Conservation (phyloP, 2,113 vertebrate species). For the Poeciliopsis prolifica region DNA sequence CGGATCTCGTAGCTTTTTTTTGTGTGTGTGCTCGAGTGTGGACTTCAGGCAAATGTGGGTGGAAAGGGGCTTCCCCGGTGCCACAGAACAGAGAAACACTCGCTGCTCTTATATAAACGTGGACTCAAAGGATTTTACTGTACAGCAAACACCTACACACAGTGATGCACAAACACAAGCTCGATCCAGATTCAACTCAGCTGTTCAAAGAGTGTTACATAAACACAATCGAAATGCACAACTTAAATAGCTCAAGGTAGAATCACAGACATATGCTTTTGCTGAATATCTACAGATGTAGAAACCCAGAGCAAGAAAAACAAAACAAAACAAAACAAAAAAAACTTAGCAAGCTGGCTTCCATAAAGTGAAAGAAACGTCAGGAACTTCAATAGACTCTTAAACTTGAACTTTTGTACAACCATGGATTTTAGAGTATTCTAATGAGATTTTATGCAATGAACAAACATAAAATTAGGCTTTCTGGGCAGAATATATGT, state of each 20-base stretch:
- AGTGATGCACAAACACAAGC: slow-evolving; percentile 33
- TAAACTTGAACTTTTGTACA: background rate
- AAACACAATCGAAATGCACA: slow-evolving; percentile 43
- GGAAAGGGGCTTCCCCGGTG: slow-evolving; percentile 79
- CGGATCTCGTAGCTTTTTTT: slow-evolving; percentile 18
- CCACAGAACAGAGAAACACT: slow-evolving; percentile 55
- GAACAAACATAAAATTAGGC: background rate
- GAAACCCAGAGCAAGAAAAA: background rate
- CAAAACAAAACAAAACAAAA: background rate
- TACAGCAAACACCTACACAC: slow-evolving; percentile 44
- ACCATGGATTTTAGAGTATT: background rate
- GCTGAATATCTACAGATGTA: background rate
- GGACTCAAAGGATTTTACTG: slow-evolving; percentile 43
- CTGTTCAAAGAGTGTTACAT: slow-evolving; percentile 37
- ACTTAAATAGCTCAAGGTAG: slow-evolving; percentile 48
- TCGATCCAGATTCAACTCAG: slow-evolving; percentile 40
- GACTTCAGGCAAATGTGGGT: slow-evolving; percentile 66
- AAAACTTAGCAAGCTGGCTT: background rate
- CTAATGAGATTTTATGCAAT: background rate
- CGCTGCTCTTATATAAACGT: slow-evolving; percentile 66
- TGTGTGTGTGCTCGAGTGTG: slow-evolving; percentile 28
- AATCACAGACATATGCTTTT: slow-evolving; percentile 1
- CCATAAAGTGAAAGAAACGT: background rate
- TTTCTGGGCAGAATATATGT: too few species aligned
- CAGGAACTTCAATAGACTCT: background rate